Evolutionary conservation across 2,888 invertebrate species (phyloP), one percentile per base, ranked within the genome.

Genomic region (Silvanus unidentatus): DNA sequence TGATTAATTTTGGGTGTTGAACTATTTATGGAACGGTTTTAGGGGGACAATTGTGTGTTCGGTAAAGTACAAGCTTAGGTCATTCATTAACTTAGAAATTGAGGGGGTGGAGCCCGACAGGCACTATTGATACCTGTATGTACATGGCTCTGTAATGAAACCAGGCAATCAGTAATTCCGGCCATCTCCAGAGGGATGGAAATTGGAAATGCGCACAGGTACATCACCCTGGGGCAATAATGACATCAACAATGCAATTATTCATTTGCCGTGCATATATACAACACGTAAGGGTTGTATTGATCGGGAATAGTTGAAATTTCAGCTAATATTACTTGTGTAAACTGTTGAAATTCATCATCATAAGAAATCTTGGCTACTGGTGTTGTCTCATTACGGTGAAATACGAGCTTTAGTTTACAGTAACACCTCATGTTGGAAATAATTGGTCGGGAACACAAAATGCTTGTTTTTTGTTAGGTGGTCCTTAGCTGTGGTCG

Each of bases 401-500:
- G 66, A 68, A 68, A 68, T 66, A 65, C 66, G 67, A 67, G 62
- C 62, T 57, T 60, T 62, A 58, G 60, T 54, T 62, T 64, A 49
- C 64, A 66, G 65, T 66, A 67, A 67, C 67, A 68, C 66, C 66
- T 67, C 64, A 60, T 66, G 66, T 66, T 62, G 62, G 59, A 65
- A 65, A 68, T 68, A 68, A 68, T 68, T 68, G 67, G 65, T 58
- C 61, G 63, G 63, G 59, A 60, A 66, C 66, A 65, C 66, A 65
- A 66, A 66, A 68, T 60, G 62, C 66, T 65, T 65, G 66, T 67
- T 65, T 64, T 22, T 60, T 61, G 61, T 64, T 62, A 61, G 63
- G 66, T 63, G 65, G 66, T 66, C 65, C 54, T 50, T 48, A 22
- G 22, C 8, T 22, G 22, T 8, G 22, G 22, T 22, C 22, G 42